Evolutionary conservation across 2,113 vertebrate genomes (phyloP).

Genomic region (Hydrochoerus hydrochaeris): DNA sequence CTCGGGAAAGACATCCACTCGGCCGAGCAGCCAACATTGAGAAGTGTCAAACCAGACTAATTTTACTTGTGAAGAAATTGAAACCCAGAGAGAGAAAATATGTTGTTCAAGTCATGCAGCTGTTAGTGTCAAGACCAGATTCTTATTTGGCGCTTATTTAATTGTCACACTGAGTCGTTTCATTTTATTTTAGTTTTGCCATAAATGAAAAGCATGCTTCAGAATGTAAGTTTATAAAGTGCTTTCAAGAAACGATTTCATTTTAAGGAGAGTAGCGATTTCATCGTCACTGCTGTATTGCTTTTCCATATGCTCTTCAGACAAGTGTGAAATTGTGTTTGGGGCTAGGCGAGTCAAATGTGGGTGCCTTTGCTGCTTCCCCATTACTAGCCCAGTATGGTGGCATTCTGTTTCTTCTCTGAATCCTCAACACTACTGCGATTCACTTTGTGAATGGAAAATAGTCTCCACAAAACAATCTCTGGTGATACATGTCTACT

Average conservation of each 20-base stretch:
- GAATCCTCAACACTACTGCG: neutral
- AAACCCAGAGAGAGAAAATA: neutral
- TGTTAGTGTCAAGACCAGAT: neutral
- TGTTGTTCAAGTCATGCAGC: neutral
- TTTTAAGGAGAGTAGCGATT: neutral
- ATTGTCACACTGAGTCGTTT: neutral
- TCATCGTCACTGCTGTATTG: neutral
- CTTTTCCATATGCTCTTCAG: neutral
- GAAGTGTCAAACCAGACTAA: neutral
- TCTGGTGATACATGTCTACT: neutral
- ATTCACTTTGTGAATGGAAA: neutral
- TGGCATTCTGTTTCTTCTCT: neutral
- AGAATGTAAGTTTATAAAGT: neutral
- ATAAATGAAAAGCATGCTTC: constrained; percentile 23
- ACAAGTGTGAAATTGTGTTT: too few species aligned
- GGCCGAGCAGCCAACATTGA: neutral
- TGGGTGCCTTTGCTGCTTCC: neutral
- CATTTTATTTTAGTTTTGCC: neutral
- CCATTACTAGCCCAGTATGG: rapidly evolving
- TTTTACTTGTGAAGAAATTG: neutral
- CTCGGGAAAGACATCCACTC: neutral
- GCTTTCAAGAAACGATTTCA: neutral
- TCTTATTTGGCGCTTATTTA: neutral
- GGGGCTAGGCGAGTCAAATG: neutral
- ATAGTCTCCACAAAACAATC: neutral